A percentile compares a stretch with the other conserved stretches of the same genome.
phyloP scores from a whole-genome alignment of 2,113 vertebrate genomes.

The Trachemys scripta region DNA sequence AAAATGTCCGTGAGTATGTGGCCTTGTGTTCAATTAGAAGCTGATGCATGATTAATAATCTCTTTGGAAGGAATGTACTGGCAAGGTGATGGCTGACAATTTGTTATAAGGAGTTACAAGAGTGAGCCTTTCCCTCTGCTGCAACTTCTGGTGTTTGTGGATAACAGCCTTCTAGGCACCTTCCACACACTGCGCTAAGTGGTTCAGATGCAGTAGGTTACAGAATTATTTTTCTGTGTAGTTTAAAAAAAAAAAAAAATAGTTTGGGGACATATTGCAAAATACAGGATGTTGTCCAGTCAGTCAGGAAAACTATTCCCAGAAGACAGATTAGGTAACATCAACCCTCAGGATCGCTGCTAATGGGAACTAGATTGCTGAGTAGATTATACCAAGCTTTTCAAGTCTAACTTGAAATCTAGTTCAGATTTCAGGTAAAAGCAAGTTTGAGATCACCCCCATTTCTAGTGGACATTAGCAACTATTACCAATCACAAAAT shows the following conservation, averaged over 20 bases:
- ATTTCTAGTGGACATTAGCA: not conserved
- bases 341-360: not conserved
- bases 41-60: slow-evolving; percentile 60
- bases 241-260: not conserved
- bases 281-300: not conserved
- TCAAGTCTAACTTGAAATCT: not conserved
- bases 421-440: not conserved
- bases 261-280: not conserved
- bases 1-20: slow-evolving; percentile 49
- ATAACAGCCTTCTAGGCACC: not conserved
- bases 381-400: not conserved
- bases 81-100: not conserved
- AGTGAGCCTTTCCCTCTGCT: slow-evolving; percentile 46
- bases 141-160: not conserved
- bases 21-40: slow-evolving; percentile 70
- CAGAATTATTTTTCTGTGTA: not conserved
- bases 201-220: not conserved
- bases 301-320: not conserved
- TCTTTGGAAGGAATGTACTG: slow-evolving; percentile 47
- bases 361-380: not conserved
- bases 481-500: not conserved
- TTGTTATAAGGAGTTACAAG: slow-evolving; percentile 44
- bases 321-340: not conserved
- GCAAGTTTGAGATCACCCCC: not conserved
- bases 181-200: not conserved